Conservation (phyloP, 2,888 invertebrate genomes). For the Neuroscelio doddi region DNA sequence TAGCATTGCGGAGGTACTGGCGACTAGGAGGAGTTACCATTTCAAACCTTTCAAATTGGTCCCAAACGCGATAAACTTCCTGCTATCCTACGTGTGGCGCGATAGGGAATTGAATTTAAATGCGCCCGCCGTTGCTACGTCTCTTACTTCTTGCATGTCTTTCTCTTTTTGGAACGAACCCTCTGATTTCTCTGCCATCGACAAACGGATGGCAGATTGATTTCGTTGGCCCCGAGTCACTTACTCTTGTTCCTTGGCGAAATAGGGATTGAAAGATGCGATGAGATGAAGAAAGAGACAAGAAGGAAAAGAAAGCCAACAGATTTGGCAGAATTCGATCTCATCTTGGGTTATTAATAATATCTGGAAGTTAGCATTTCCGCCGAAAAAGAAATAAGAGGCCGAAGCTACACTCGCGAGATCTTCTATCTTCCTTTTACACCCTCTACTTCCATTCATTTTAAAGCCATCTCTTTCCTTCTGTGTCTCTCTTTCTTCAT, state of each 20-base stretch:
- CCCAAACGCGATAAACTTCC: conserved; percentile 63
- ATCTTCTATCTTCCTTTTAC: conserved; percentile 16
- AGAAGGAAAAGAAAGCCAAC: conserved; percentile 36
- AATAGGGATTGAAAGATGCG: conserved; percentile 15
- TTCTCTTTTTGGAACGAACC: conserved; percentile 36
- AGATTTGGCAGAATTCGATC: conserved; percentile 63
- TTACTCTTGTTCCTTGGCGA: conserved; percentile 34
- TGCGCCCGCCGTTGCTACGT: conserved; percentile 46
- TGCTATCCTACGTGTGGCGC: conserved; percentile 45
- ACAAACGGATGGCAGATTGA: conserved; percentile 68
- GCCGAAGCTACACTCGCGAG: conserved; percentile 27
- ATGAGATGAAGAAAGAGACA: conserved; percentile 14
- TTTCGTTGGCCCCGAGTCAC: conserved; percentile 58
- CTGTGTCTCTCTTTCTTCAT: conserved; percentile 59
- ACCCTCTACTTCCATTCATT: conserved; percentile 14
- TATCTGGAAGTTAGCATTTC: conserved; percentile 71
- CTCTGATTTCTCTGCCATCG: conserved; percentile 35
- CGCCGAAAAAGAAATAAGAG: conserved; percentile 63
- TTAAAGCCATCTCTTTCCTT: conserved; percentile 24
- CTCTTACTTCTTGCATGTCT: conserved; percentile 21
- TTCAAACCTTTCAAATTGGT: conserved; percentile 57
- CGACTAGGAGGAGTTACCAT: conserved; percentile 14
- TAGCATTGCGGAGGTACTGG: conserved; percentile 33
- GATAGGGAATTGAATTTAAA: conserved; percentile 66
- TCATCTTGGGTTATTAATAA: conserved; percentile 71